Base-by-base conservation (phyloP, 1,140 invertebrate species). In the Solen grandis region DNA sequence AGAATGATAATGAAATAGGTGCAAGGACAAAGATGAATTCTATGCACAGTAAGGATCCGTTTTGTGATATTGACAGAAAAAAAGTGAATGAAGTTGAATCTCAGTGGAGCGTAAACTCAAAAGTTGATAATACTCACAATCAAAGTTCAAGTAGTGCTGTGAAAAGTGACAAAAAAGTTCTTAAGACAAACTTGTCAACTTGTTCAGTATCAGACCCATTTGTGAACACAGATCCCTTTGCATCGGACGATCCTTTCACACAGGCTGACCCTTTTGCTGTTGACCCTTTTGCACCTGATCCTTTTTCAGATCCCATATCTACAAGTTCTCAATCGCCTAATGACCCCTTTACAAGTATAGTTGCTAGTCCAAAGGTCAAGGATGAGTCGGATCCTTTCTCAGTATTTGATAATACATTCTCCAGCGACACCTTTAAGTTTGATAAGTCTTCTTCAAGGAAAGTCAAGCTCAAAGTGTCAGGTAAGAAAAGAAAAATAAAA, bases 191-290 rank as follows among this genome's bases (percentile, higher is more conserved):
- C n/a, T n/a, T n/a, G n/a, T n/a, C n/a, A n/a, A n/a, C n/a, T n/a
- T 60, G 57, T 60, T 22, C 29, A 14, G 60, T 60, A 14, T 10
- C 35, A 27, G 77, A 80, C 68, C 77, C 77, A 29, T 80, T 80
- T 72, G 59, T 63, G 54, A 63, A 57, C 8, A 54, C 55, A 63
- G 74, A 82, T 27, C 73, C 66, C 31, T 86, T 86, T 75, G 80
- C 76, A 36, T 83, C 82, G 29, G 83, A 84, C 38, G 83, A 86
- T 62, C 85, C 83, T 22, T 84, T 86, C 79, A 35, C 76, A 27
- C 68, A 62, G 38, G 46, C 69, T 55, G 83, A 85, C 38, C 83
- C 83, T 50, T 85, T 85, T 72, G 83, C 83, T 60, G 60, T 80
- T 70, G 85, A 86, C 68, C 85, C 85, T 35, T 86, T 86, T 72